A percentile compares a stretch with the other conserved stretches of the same genome.
These are phyloP conservation scores for Trilocha varians DNA, from an alignment of 2,888 invertebrate species.

Conservation along the genomic window DNA sequence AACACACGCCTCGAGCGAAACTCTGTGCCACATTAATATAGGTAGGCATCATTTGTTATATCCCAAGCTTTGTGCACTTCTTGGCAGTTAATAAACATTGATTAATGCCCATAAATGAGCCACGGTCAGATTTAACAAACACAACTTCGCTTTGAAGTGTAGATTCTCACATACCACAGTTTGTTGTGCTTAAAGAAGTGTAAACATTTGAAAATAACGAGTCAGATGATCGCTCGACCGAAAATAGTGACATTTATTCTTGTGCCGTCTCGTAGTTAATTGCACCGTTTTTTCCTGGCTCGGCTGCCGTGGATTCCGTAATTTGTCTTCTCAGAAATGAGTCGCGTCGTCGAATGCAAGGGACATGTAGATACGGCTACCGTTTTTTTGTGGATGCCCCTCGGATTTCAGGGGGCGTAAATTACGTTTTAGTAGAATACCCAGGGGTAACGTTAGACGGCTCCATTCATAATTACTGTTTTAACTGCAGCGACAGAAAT, in stretches of 20 bases:
- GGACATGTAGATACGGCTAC: constrained; percentile 57
- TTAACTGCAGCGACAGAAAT: constrained; percentile 64
- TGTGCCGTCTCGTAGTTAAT: constrained; percentile 55
- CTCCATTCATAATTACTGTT: constrained; percentile 65
- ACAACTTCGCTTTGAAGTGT: constrained; percentile 37
- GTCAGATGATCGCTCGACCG: constrained; percentile 51
- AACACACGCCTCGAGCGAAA: constrained; percentile 41
- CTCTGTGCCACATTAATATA: constrained; percentile 49
- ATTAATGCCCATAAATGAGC: constrained; percentile 30
- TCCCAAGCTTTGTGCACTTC: constrained; percentile 30
- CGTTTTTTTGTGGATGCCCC: constrained; percentile 39
- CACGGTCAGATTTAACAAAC: constrained; percentile 28
- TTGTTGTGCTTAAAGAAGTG: constrained; percentile 34
- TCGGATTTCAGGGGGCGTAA: constrained; percentile 61
- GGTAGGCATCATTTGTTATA: constrained; percentile 50
- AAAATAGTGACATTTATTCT: constrained; percentile 60
- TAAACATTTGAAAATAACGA: constrained; percentile 57
- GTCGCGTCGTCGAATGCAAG: constrained; percentile 69
- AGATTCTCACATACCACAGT: no score
- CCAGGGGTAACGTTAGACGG: constrained; percentile 67
- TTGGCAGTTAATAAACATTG: constrained; percentile 28
- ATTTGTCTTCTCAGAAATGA: constrained; percentile 73
- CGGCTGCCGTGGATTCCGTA: constrained; percentile 61
- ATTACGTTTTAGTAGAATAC: constrained; percentile 67
- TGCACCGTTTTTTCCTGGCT: constrained; percentile 66